Evolutionary conservation across 2,888 invertebrate genomes (phyloP).

Genomic region (Stictocephala bisonia): DNA sequence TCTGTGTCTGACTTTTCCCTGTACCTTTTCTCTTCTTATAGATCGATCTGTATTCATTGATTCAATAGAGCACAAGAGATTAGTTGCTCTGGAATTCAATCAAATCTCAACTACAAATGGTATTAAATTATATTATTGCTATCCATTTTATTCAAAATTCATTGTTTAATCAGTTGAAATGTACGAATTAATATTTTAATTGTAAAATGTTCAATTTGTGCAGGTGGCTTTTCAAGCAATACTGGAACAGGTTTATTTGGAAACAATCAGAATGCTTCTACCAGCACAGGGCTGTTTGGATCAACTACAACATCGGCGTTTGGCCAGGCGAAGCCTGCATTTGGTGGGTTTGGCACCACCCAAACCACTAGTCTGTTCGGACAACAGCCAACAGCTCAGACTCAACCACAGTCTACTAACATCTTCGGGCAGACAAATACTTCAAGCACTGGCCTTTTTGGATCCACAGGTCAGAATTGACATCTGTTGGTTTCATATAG

Average conservation of each 20-base stretch:
- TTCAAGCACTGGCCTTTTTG: constrained; percentile 66
- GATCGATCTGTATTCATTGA: too few relatives aligned
- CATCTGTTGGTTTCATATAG: too few relatives aligned
- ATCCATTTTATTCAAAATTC: too few relatives aligned
- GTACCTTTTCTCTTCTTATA: too few relatives aligned
- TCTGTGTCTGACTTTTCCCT: too few relatives aligned
- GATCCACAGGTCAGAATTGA: constrained; percentile 53
- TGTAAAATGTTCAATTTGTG: constrained; percentile 1
- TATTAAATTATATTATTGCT: too few relatives aligned
- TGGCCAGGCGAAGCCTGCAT: constrained; percentile 71
- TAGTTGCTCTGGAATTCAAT: too few relatives aligned
- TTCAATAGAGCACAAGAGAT: too few relatives aligned
- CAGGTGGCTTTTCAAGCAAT: constrained; percentile 63
- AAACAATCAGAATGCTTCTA: constrained; percentile 65
- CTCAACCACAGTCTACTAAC: constrained; percentile 64
- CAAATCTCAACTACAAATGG: too few relatives aligned
- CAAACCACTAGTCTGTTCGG: constrained; percentile 72
- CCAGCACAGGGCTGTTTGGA: constrained; percentile 72
- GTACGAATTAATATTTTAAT: too few relatives aligned
- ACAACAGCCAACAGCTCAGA: constrained; percentile 64
- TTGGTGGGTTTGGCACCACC: constrained; percentile 72
- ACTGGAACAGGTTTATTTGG: constrained; percentile 65
- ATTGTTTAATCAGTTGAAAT: too few relatives aligned
- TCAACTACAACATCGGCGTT: constrained; percentile 71
- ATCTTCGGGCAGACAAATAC: constrained; percentile 67